These are phyloP conservation scores for Rhagonycha fulva DNA, from an alignment of 2,888 invertebrate genomes.

Conservation along the genomic window DNA sequence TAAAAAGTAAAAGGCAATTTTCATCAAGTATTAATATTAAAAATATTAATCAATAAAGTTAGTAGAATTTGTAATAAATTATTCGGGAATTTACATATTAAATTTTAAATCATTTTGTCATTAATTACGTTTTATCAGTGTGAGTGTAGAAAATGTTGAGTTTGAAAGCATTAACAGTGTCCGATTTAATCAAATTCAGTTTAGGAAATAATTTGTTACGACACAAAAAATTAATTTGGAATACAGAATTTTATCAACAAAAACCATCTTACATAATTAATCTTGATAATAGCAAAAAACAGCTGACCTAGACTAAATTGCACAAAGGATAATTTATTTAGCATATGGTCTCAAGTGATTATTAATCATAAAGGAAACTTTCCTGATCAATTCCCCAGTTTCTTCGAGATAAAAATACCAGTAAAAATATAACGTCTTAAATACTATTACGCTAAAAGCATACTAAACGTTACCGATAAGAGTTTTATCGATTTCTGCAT, in stretches of 20 bases:
- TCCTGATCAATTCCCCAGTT: background rate
- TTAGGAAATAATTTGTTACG: background rate
- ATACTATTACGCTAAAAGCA: background rate
- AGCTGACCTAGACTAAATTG: background rate
- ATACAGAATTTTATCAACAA: background rate
- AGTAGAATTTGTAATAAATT: too few species aligned
- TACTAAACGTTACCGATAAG: background rate
- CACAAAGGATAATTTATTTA: background rate
- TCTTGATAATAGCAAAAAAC: background rate
- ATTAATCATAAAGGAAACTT: background rate
- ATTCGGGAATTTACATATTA: background rate
- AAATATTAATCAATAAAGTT: too few species aligned
- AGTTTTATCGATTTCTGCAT: background rate
- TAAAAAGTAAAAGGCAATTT: too few species aligned
- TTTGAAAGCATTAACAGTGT: background rate
- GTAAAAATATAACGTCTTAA: background rate
- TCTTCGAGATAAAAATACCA: background rate
- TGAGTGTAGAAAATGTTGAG: background rate
- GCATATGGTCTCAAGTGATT: background rate
- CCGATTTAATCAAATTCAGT: background rate
- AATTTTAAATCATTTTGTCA: background rate
- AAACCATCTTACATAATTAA: background rate
- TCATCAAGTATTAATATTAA: too few species aligned
- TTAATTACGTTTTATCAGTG: background rate
- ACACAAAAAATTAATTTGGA: background rate